Evolutionary conservation across 1,140 invertebrate species (phyloP).

Genomic region (Rhagoletis pomonella): DNA sequence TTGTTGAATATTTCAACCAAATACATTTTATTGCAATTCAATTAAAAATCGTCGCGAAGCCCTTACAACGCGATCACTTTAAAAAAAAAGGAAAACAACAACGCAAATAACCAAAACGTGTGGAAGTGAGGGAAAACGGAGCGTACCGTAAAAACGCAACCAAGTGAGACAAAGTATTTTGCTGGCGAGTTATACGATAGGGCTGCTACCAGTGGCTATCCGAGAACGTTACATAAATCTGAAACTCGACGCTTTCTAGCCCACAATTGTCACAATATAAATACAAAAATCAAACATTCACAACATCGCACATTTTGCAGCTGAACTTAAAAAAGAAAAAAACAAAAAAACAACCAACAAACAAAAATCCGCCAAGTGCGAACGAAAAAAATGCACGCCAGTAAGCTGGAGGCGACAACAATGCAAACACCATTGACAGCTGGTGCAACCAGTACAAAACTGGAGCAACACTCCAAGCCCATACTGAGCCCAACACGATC

Average conservation of each 20-base stretch:
- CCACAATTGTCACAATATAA: conserved; percentile 39
- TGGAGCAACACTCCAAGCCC: conserved; percentile 73
- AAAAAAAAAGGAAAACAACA: neutral
- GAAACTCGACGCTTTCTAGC: neutral
- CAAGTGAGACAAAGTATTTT: neutral
- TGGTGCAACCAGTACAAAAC: conserved; percentile 63
- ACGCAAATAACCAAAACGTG: too few species aligned
- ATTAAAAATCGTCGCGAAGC: neutral
- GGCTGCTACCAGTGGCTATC: neutral
- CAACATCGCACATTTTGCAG: conserved; percentile 58
- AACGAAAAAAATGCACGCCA: conserved; percentile 48
- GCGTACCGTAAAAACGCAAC: neutral
- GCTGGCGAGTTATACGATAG: neutral
- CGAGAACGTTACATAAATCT: neutral
- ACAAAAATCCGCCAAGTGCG: neutral
- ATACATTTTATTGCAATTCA: neutral
- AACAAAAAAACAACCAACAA: conserved; percentile 37
- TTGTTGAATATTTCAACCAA: neutral
- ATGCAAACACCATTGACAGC: conserved; percentile 39
- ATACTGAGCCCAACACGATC: conserved; percentile 74
- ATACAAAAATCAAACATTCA: neutral
- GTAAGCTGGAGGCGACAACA: conserved; percentile 24
- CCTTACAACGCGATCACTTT: neutral
- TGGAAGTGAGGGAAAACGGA: too few species aligned
- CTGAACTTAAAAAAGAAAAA: conserved; percentile 46